Evolutionary conservation across 2,113 vertebrate genomes (phyloP), one percentile per base, ranked within the genome.

Genomic region (Ictalurus furcatus): DNA sequence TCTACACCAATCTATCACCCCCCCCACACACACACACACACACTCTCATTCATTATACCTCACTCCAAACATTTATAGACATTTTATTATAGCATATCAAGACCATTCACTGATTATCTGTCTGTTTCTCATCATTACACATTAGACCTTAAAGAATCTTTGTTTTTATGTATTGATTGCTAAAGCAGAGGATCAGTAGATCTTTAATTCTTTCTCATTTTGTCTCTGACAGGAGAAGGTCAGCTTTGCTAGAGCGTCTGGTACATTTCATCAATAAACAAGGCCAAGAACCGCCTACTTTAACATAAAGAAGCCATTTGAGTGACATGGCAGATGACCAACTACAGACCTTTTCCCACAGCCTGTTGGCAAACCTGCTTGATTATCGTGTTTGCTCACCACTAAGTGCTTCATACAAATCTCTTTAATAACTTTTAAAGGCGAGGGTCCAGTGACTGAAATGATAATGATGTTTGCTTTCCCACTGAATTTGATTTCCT

Each of bases 381-480:
- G 78, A 21, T 61, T 61, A 83, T 83, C 81, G 30, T 58, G 52
- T 81, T 81, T 81, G 30, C 52, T 81, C 78, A 58, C 52, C 52
- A 9, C 52, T 34, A n/a, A 56, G 78, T 81, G 78, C 78, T 56
- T 56, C 28, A 81, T 81, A 19, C 52, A 81, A 30, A 56, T 30
- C 78, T 7, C 52, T 81, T 81, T 81, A 81, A 56, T 81, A 34
- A 56, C 44, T 80, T 30, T 30, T 19, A 30, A 81, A 56, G 52
- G 30, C 52, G 13, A 56, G 28, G 30, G 48, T 81, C n/a, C 52
- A 56, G 52, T 81, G 16, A 30, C 14, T 56, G n/a, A 56, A 58
- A 81, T 56, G 52, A n/a, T 56, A 81, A 81, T 30, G n/a, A 30
- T 81, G 78, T 58, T 81, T 81, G 78, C 52, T 34, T 56, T 80